These are phyloP conservation scores for Apteryx mantelli DNA, from an alignment of 2,113 vertebrate genomes.

Conservation along the genomic window DNA sequence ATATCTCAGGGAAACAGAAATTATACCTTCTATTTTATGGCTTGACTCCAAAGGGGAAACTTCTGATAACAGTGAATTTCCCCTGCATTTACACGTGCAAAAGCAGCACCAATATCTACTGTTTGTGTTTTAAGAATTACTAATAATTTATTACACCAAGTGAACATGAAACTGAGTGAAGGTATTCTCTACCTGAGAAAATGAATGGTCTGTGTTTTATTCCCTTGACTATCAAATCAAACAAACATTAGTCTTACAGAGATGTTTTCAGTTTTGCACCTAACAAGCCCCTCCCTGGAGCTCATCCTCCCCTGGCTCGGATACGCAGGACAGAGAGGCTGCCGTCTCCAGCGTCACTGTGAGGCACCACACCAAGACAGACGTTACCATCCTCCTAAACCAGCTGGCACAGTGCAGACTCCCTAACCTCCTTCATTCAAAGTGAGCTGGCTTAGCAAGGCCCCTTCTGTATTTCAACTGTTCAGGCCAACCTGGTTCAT, in stretches of 20 bases:
- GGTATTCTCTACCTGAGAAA: background rate
- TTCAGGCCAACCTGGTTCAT: background rate
- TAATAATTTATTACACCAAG: background rate
- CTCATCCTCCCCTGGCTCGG: background rate
- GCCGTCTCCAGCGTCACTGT: background rate
- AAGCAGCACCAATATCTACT: background rate
- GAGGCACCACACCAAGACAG: background rate
- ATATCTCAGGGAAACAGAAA: background rate
- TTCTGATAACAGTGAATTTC: background rate
- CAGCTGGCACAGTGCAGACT: background rate
- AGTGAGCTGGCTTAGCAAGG: background rate
- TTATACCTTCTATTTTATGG: background rate
- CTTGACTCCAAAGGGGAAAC: background rate
- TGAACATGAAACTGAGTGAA: background rate
- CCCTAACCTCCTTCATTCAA: background rate
- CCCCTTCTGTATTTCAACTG: background rate
- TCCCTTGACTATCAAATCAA: background rate
- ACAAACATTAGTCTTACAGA: background rate
- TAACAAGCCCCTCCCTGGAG: background rate
- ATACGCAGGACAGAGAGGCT: accelerated
- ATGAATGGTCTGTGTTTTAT: background rate
- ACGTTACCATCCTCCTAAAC: background rate
- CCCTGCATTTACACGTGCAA: background rate
- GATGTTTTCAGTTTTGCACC: background rate
- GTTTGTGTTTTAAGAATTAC: background rate